Evolutionary conservation across 2,888 invertebrate genomes (phyloP), one percentile per base, ranked within the genome.

Genomic region (Xanthia togata): DNA sequence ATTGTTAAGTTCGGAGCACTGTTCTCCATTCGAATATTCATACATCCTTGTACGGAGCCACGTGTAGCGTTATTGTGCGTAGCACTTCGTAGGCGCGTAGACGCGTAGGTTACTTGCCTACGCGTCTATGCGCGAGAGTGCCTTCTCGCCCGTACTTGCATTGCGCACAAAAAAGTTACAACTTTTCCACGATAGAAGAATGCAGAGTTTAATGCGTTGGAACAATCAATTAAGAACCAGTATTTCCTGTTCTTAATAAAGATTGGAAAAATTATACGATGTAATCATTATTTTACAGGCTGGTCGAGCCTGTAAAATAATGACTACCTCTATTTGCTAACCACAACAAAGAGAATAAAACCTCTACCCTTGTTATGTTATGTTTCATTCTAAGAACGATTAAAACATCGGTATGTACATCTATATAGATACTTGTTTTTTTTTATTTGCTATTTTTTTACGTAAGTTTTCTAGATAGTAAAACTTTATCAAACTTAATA

Each of bases 51-150:
- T 47, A 57, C 12, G 57, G 14, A 26, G 57, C 38, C 41, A 55
- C 38, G 59, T 64, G 77, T 57, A 38, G 17, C 31, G 44, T 71
- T 47, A 65, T 73, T 41, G 50, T 74, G 72, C 86, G 86, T 87
- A 87, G 88, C 86, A 75, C 70, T 73, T 68, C 86, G 83, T 83
- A 86, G 84, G 55, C 77, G 68, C 83, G 81, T 86, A 85, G 87
- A 64, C 69, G 70, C 85, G 83, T 79, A 82, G 78, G 71, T 73
- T 78, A 75, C 26, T 41, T 11, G 41, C 41, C 41, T 41, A 41
- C 41, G 41, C 11, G 41, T 41, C 41, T 62, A 64, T 41, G 17
- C 3, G 59, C 17, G 5, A n/a, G 4, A 53, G 23, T 11, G 20
- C 20, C 11, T 26, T 70, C 26, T 60, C 41, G 73, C 20, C 31